A percentile compares a stretch with the other conserved stretches of the same genome.
phyloP scores from a whole-genome alignment of 2,888 invertebrate genomes.

The Drosophila koepferae region DNA sequence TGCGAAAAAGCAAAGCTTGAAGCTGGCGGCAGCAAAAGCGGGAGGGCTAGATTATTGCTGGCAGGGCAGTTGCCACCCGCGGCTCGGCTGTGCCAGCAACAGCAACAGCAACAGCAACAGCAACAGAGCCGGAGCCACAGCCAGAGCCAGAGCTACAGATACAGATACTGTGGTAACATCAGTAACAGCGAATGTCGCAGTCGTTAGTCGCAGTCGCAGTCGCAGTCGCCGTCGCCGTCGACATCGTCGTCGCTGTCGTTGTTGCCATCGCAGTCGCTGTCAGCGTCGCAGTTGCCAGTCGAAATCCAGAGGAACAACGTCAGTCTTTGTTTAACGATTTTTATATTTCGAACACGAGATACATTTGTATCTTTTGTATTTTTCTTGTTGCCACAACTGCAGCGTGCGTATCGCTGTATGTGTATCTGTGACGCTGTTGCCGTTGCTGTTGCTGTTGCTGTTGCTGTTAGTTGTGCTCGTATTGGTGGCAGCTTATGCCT shows the following conservation, averaged over 20 bases:
- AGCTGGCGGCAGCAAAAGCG: conserved; percentile 61
- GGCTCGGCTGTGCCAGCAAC: conserved; percentile 20
- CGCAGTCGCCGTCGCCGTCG: background rate
- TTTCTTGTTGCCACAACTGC: conserved; percentile 79
- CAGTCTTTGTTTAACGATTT: conserved; percentile 82
- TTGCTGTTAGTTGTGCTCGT: conserved; percentile 52
- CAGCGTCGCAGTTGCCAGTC: conserved; percentile 55
- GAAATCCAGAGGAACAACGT: conserved; percentile 75
- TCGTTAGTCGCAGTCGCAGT: conserved; percentile 4
- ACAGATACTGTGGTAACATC: conserved; percentile 25
- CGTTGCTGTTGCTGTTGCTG: conserved; percentile 7
- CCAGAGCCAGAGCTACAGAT: conserved; percentile 1
- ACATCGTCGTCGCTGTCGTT: background rate
- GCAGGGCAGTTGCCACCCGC: conserved; percentile 54
- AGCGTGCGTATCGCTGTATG: conserved; percentile 46
- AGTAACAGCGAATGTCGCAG: conserved; percentile 14
- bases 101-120: conserved; percentile 10
- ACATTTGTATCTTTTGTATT: conserved; percentile 84
- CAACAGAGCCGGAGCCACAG: conserved; percentile 4
- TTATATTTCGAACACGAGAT: conserved; percentile 82
- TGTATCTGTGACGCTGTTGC: conserved; percentile 40
- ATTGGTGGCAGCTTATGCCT: conserved; percentile 68
- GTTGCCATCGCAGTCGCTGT: conserved; percentile 53
- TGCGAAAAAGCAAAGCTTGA: conserved; percentile 25
- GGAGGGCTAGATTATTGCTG: conserved; percentile 75